A percentile compares a stretch with the other conserved stretches of the same genome.
Evolutionary conservation across 2,888 invertebrate species (phyloP).

Genomic region (Ophonus ardosiacus): DNA sequence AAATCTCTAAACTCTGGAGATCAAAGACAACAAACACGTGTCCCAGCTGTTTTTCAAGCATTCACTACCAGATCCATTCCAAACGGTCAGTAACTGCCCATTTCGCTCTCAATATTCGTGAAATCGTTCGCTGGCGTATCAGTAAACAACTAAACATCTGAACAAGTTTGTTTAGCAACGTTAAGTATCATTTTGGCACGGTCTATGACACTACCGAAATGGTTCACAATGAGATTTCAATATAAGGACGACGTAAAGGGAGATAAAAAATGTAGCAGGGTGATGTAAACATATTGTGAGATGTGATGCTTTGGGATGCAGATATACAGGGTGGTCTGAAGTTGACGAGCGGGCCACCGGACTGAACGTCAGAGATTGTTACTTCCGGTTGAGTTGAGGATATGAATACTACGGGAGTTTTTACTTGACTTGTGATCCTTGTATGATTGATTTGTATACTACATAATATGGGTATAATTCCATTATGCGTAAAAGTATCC

Average conservation of each 20-base stretch:
- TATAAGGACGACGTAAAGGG: not conserved
- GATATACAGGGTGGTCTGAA: conserved; percentile 52
- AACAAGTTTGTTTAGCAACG: conserved; percentile 57
- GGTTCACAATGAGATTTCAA: conserved; percentile 19
- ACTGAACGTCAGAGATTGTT: conserved; percentile 45
- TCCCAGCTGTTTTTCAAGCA: conserved; percentile 40
- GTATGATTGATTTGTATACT: conserved; percentile 26
- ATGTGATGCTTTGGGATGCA: not conserved
- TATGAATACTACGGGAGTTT: conserved; percentile 18
- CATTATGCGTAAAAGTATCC: not conserved
- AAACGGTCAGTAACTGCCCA: conserved; percentile 46
- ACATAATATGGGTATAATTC: not conserved
- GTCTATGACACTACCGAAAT: conserved; percentile 37
- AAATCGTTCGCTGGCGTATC: conserved; percentile 51
- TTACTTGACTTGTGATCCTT: conserved; percentile 12
- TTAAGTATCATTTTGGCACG: conserved; percentile 61
- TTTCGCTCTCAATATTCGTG: conserved; percentile 48
- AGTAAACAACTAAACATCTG: conserved; percentile 61
- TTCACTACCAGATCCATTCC: conserved; percentile 10
- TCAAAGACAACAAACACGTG: conserved; percentile 48
- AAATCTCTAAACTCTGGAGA: conserved; percentile 5
- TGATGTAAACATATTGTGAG: conserved; percentile 24
- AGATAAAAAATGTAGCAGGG: not conserved
- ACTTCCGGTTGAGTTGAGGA: conserved; percentile 39
- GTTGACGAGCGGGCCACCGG: conserved; percentile 48